phyloP scores from a whole-genome alignment of 2,797 vertebrate species.

The Pterois miles region DNA sequence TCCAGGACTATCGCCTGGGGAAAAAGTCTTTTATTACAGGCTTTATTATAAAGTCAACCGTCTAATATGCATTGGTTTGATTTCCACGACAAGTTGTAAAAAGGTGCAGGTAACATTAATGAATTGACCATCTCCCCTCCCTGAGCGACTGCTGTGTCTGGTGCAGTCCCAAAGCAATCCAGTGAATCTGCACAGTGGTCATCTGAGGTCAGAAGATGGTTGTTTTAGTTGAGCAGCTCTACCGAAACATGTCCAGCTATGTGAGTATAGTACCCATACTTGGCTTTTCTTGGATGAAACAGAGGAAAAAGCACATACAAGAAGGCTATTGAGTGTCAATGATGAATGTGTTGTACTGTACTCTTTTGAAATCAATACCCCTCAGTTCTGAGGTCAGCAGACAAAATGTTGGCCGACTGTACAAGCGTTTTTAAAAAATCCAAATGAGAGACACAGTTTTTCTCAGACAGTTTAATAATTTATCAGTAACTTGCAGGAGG shows the following conservation, averaged over 20 bases:
- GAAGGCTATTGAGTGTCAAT: background rate
- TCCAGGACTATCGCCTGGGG: too few relatives aligned
- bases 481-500: conserved; percentile 18
- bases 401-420: background rate
- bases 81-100: background rate
- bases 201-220: background rate
- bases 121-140: background rate
- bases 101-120: background rate
- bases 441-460: conserved; percentile 32
- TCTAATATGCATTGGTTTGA: background rate
- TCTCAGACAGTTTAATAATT: conserved; percentile 46
- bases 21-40: background rate
- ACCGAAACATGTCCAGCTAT: background rate
- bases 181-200: background rate
- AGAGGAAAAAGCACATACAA: background rate
- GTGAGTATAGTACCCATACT: background rate
- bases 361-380: background rate
- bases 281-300: background rate
- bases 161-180: background rate
- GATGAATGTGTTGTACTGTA: background rate
- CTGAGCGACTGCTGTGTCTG: background rate
- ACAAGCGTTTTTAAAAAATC: conserved; percentile 23
- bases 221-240: background rate
- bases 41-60: background rate
- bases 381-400: background rate